Evolutionary conservation across 1,140 invertebrate species (phyloP).

Genomic region (Drosophila mauritiana): DNA sequence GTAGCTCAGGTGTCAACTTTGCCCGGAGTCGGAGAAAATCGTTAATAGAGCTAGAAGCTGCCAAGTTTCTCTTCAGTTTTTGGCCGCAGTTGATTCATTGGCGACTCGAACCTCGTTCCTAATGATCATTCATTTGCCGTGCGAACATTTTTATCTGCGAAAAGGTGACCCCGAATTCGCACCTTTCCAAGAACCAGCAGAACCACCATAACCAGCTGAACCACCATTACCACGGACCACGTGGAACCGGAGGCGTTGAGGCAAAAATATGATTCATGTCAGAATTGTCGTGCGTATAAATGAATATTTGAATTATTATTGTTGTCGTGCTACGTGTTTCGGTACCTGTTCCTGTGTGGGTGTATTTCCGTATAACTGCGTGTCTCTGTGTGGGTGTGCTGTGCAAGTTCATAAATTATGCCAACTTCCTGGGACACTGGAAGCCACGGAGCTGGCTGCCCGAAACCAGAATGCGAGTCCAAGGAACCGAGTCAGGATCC

Average conservation of each 20-base stretch:
- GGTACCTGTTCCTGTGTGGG: slow-evolving; percentile 21
- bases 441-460: slow-evolving; percentile 25
- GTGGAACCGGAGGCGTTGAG: slow-evolving; percentile 48
- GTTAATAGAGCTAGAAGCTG: slow-evolving; percentile 22
- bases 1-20: slow-evolving; percentile 49
- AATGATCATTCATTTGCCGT: slow-evolving; percentile 20
- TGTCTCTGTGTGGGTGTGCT: background rate
- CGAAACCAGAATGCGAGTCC: slow-evolving; percentile 15
- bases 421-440: slow-evolving; percentile 52
- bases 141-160: slow-evolving; percentile 18
- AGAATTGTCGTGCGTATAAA: slow-evolving; percentile 69
- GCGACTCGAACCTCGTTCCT: slow-evolving; percentile 18
- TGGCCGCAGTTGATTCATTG: slow-evolving; percentile 39
- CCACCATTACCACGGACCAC: background rate
- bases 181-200: background rate
- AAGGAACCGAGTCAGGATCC: slow-evolving; percentile 9
- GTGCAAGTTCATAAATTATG: slow-evolving; percentile 64
- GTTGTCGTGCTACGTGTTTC: slow-evolving; percentile 60
- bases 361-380: slow-evolving; percentile 7
- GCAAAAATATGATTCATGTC: slow-evolving; percentile 68
- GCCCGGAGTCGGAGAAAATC: slow-evolving; percentile 22
- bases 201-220: background rate
- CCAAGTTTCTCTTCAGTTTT: slow-evolving; percentile 21
- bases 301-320: slow-evolving; percentile 71
- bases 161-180: slow-evolving; percentile 20